Evolutionary conservation across 2,113 vertebrate genomes (phyloP).

Genomic region (Alces alces): DNA sequence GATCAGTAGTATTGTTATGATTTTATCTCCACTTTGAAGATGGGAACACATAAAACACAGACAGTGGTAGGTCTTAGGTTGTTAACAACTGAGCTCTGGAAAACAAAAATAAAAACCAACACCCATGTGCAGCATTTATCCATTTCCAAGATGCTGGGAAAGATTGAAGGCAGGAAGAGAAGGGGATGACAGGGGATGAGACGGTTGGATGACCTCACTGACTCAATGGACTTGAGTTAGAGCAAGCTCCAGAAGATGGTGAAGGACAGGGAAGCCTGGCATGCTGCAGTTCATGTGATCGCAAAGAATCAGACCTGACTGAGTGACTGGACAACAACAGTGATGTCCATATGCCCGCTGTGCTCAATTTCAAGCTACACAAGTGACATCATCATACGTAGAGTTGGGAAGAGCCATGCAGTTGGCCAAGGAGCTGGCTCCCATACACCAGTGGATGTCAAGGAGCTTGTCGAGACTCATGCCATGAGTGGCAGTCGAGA

Average conservation of each 20-base stretch:
- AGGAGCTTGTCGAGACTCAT: background rate
- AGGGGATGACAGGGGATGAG: background rate
- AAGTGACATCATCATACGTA: rapidly evolving
- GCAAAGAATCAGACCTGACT: background rate
- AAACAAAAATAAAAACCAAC: background rate
- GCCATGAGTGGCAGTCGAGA: rapidly evolving
- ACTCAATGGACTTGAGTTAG: background rate
- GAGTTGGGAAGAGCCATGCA: background rate
- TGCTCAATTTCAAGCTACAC: background rate
- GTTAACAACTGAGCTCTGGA: background rate
- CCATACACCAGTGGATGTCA: rapidly evolving
- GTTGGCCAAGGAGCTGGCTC: rapidly evolving
- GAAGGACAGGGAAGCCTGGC: background rate
- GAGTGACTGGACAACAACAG: background rate
- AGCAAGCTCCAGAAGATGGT: background rate
- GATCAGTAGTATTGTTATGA: too few relatives aligned
- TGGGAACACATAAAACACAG: background rate
- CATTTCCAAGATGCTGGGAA: background rate
- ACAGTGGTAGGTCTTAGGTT: background rate
- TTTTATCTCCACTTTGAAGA: background rate
- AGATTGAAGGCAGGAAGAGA: background rate
- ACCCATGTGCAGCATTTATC: rapidly evolving
- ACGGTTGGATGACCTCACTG: background rate
- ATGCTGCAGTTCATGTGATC: background rate
- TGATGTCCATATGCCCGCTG: rapidly evolving